Base-by-base conservation (phyloP, 1,140 invertebrate genomes). In the Chrysomallon squamiferum region DNA sequence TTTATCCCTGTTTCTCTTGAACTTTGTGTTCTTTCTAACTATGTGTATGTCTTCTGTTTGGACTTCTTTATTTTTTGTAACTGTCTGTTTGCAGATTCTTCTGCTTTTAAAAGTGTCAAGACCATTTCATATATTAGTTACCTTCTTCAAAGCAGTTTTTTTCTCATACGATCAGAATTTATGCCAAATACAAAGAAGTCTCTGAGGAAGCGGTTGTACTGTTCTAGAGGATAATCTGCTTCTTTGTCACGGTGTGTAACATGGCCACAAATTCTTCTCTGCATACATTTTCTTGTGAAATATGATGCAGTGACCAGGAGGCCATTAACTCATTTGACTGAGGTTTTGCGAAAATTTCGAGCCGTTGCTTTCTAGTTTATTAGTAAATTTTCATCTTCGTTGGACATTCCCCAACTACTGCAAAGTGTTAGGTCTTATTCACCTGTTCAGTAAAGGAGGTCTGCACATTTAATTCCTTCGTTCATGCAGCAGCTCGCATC, bases 61-160 rank as follows among this genome's bases (percentile, higher is more conserved):
- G 18, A 20, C 25, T n/a, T 50, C 4, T n/a, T 20, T n/a, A 50
- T 50, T n/a, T 25, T 5, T 50, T 50, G 47, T 20, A 50, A n/a
- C 25, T 50, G 47, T 50, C n/a, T 50, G 47, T n/a, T 50, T 50
- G 47, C 47, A n/a, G 47, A 50, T 50, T 50, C 47, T 25, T 50
- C 47, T 20, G 47, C 47, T 50, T 50, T 50, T 25, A n/a, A 5
- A n/a, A 50, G 25, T 5, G 18, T 50, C 18, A 50, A 20, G 18
- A n/a, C 47, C 7, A 7, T n/a, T 50, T 50, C 47, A n/a, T 20
- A 5, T 50, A n/a, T n/a, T n/a, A n/a, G 47, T 50, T 50, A n/a
- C 47, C 47, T 50, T 50, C 47, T 25, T 50, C n/a, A n/a, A 50
- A 50, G 25, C 47, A 50, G 18, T 50, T n/a, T 50, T n/a, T 50